Evolutionary conservation across 2,113 vertebrate species (phyloP).

Genomic region (Erythrolamprus reginae): DNA sequence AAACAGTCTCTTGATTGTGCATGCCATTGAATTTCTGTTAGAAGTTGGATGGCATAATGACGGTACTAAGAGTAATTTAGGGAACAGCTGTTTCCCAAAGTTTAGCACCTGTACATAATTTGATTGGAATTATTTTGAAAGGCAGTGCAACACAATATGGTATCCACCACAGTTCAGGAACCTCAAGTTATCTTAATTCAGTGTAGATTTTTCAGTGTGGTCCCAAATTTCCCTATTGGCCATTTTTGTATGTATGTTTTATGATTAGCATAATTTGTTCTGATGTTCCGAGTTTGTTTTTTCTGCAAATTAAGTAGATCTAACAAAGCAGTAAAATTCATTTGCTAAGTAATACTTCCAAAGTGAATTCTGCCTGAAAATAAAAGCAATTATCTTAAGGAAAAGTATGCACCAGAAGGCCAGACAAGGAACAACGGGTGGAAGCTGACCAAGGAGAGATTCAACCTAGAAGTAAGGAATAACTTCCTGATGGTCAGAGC

Average conservation of each 20-base stretch:
- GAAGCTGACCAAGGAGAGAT: too few species aligned
- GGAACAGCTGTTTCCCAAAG: slow-evolving; percentile 27
- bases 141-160: background rate
- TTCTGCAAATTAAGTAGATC: background rate
- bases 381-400: background rate
- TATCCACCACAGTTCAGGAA: background rate
- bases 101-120: slow-evolving; percentile 19
- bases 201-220: slow-evolving; percentile 12
- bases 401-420: too few species aligned
- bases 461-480: too few species aligned
- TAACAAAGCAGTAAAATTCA: background rate
- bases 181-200: slow-evolving; percentile 4
- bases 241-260: slow-evolving; percentile 15
- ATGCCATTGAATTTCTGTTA: slow-evolving; percentile 8
- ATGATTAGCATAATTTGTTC: background rate
- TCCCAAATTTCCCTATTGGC: background rate
- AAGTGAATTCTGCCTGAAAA: background rate
- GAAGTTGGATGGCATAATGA: slow-evolving; percentile 11
- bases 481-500: too few species aligned
- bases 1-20: background rate
- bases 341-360: background rate
- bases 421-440: too few species aligned
- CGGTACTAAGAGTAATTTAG: background rate
- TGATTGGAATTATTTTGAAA: slow-evolving; percentile 7
- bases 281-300: background rate